A percentile compares a stretch with the other conserved stretches of the same genome.
Conservation (phyloP, 1,140 invertebrate species). For the Samia ricini region DNA sequence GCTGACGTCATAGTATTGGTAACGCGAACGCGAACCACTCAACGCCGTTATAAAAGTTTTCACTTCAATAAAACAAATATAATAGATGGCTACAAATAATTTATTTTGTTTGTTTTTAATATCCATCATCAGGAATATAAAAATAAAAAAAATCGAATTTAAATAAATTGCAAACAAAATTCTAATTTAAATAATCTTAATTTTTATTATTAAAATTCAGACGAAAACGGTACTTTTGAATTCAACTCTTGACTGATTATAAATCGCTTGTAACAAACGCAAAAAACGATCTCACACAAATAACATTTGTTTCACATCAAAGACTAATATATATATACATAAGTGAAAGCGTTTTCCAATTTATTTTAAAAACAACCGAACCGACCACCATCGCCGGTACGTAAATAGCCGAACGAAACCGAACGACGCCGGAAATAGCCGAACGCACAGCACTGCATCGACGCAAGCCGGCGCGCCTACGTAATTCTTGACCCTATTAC, state of each 20-base stretch:
- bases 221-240: neutral
- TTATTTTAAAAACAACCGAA: constrained; percentile 50
- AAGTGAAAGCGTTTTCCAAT: constrained; percentile 49
- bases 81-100: too few species aligned
- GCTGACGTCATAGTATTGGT: too few species aligned
- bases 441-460: too few species aligned
- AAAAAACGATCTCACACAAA: constrained; percentile 18
- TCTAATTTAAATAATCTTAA: neutral
- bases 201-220: neutral
- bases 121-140: too few species aligned
- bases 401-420: neutral
- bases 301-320: constrained; percentile 62
- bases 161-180: too few species aligned
- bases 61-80: too few species aligned
- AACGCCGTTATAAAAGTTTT: too few species aligned
- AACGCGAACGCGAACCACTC: too few species aligned
- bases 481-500: constrained; percentile 72
- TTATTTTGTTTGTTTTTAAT: too few species aligned
- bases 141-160: too few species aligned
- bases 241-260: neutral
- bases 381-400: constrained; percentile 5
- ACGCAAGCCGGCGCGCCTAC: constrained; percentile 51
- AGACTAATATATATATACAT: too few species aligned
- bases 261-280: neutral
- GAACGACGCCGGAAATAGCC: constrained; percentile 27